phyloP scores from a whole-genome alignment of 2,888 invertebrate genomes.

The Eledone cirrhosa region DNA sequence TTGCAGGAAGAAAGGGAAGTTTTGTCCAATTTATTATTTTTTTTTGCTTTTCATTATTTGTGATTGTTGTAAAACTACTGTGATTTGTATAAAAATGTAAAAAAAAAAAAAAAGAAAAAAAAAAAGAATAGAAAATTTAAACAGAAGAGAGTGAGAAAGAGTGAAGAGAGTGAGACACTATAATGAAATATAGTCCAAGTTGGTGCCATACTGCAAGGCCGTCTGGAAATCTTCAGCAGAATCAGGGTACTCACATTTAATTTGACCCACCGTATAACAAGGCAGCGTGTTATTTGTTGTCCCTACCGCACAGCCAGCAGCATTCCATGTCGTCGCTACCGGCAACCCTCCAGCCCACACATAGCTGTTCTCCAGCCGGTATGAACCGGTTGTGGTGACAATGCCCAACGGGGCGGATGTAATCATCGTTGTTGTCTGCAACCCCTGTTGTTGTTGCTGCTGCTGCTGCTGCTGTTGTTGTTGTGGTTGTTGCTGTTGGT shows the following conservation, averaged over 20 bases:
- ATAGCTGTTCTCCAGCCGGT: slow-evolving; percentile 22
- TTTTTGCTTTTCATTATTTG: no score
- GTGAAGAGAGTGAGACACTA: neutral
- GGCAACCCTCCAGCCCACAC: slow-evolving; percentile 20
- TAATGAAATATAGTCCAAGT: slow-evolving; percentile 16
- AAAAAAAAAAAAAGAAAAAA: no score
- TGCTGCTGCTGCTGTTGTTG: slow-evolving; percentile 7
- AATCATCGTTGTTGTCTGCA: slow-evolving; percentile 11
- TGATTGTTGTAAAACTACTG: no score
- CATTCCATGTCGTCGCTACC: slow-evolving; percentile 9
- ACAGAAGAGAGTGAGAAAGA: no score
- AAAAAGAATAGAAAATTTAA: no score
- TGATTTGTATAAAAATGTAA: no score
- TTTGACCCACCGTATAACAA: neutral
- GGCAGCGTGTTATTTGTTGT: neutral
- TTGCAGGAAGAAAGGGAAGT: no score
- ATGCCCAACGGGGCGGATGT: neutral
- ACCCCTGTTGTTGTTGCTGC: neutral
- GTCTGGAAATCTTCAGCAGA: slow-evolving; percentile 22
- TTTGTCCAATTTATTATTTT: no score
- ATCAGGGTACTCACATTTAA: slow-evolving; percentile 18
- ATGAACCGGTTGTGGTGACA: neutral
- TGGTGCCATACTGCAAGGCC: slow-evolving; percentile 14
- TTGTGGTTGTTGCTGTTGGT: neutral
- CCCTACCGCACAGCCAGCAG: slow-evolving; percentile 10